These are phyloP conservation scores for Cynodonichthys magdalenae DNA, from an alignment of 2,797 vertebrate genomes.

Conservation along the genomic window DNA sequence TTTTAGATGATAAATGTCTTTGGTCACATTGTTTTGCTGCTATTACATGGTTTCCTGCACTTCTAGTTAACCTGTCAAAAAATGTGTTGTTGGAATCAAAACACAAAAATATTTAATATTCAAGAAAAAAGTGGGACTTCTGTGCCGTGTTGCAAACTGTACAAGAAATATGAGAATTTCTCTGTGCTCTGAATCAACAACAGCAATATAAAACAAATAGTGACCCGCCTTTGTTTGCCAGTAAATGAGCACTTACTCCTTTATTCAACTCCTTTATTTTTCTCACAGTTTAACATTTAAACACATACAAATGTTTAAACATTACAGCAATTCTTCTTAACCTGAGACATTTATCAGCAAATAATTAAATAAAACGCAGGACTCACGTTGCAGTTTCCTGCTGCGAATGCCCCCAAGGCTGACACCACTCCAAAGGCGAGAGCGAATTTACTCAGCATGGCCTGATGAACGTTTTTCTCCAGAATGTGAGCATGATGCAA, in stretches of 20 bases:
- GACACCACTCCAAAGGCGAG: constrained; percentile 73
- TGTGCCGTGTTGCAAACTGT: background rate
- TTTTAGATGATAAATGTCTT: no score
- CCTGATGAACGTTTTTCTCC: constrained; percentile 65
- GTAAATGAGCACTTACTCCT: background rate
- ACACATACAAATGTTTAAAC: background rate
- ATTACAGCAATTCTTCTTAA: no score
- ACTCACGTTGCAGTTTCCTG: constrained; percentile 85
- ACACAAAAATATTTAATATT: background rate
- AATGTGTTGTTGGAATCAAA: background rate
- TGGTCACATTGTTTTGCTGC: no score
- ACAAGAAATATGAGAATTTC: background rate
- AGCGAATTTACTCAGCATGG: constrained; percentile 71
- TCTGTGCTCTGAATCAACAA: constrained; percentile 8
- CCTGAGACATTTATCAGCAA: no score
- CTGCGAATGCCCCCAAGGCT: constrained; percentile 72
- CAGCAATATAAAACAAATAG: constrained; percentile 26
- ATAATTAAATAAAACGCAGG: background rate
- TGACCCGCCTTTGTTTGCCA: constrained; percentile 46
- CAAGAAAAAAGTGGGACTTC: background rate
- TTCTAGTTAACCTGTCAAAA: no score
- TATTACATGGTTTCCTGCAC: no score
- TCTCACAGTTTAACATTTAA: background rate
- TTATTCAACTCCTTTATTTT: background rate
- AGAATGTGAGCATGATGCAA: constrained; percentile 83